Evolutionary conservation across 1,140 invertebrate species (phyloP), one percentile per base, ranked within the genome.

Genomic region (Bombus cullumanus): DNA sequence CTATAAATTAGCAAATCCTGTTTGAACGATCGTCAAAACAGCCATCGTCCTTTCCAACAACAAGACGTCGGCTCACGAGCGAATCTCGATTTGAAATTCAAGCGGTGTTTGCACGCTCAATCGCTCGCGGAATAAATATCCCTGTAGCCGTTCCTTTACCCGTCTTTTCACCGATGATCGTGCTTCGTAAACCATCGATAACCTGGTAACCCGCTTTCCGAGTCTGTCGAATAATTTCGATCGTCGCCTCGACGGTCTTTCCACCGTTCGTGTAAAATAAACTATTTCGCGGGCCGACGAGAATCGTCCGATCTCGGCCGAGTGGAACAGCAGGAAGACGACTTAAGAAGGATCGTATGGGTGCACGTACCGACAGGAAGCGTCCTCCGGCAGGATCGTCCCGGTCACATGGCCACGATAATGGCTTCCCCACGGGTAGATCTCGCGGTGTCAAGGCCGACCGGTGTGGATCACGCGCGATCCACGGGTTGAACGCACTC

Each of bases 401-500:
- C 73, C 59, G 66, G 47, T 31, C 72, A 66, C 57, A 78, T 78
- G 37, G 75, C 85, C 25, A 34, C 76, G 59, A 64, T 53, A 31
- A 39, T 4, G 18, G 18, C 41, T 64, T 72, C 41, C 62, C 47
- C 9, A 28, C 34, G 15, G n/a, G 28, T 18, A 64, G 66, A 80
- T 83, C 57, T 13, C 47, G 72, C 71, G 75, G 18, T 76, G 81
- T 83, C 80, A 83, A 71, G 73, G 83, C 64, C 85, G 72, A 37
- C 57, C 74, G 62, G n/a, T 43, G 53, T 80, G 77, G 62, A 81
- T 87, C 78, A 76, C 86, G 81, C 77, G 81, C 80, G 80, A 87
- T 80, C 86, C 78, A 64, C 69, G 88, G 84, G 89, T 92, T 90
- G 91, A 92, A 92, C 86, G 91, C 77, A 92, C 91, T 92, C 87